phyloP scores from a whole-genome alignment of 2,797 vertebrate species.

The Paramormyrops hopkinsi region DNA sequence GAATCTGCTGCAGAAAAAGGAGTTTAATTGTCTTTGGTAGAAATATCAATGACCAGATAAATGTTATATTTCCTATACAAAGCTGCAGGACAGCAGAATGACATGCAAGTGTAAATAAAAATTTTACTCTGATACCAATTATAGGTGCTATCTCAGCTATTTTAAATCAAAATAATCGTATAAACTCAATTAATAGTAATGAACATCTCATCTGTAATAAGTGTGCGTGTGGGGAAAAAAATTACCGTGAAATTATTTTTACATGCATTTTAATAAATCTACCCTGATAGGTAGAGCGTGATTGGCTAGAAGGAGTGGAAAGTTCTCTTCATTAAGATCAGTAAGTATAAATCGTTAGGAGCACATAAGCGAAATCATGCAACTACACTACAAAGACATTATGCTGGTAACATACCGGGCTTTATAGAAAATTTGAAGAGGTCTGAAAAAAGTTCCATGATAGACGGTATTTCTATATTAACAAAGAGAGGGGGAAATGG shows the following conservation, averaged over 20 bases:
- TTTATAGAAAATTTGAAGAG: constrained; percentile 49
- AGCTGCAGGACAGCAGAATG: not conserved
- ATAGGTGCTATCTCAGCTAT: not conserved
- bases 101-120: not conserved
- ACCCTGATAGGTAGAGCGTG: not conserved
- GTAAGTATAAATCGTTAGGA: not conserved
- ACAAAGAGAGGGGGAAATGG: constrained; percentile 29
- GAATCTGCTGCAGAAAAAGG: not conserved
- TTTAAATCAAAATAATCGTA: not conserved
- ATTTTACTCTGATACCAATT: not conserved
- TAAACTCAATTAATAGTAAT: not conserved
- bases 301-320: not conserved
- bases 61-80: not conserved
- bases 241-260: not conserved
- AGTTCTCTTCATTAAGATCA: not conserved
- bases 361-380: constrained; percentile 24
- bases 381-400: constrained; percentile 15
- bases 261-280: constrained; percentile 11
- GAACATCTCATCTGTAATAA: not conserved
- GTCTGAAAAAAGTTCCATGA: constrained; percentile 44
- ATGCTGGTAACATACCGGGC: constrained; percentile 39
- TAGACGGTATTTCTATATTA: constrained; percentile 41
- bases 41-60: not conserved
- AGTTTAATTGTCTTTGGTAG: not conserved
- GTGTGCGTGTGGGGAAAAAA: not conserved